Evolutionary conservation across 1,140 invertebrate genomes (phyloP), one percentile per base, ranked within the genome.

Genomic region (Telenomus remus): DNA sequence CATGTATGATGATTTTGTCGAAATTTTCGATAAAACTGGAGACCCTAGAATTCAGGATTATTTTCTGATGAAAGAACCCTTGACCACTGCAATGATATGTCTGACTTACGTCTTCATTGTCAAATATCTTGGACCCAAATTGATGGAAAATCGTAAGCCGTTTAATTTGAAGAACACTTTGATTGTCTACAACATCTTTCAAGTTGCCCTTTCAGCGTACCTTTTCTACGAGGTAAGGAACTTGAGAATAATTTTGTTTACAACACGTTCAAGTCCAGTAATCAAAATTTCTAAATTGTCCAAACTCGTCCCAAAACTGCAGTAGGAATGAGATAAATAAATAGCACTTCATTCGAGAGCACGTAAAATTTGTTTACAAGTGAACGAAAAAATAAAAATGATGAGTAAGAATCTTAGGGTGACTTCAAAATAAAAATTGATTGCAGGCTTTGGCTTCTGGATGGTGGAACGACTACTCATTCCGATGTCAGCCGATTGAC

Each of bases 81-180:
- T 93, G 47, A 95, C 95, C 34, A 97, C 95, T 37, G 84, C 95
- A 65, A 81, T 90, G 43, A 92, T 95, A 79, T 95, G 94, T 84
- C 80, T 96, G 70, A 90, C 89, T 55, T 95, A 95, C 81, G 92
- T 93, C 16, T 94, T 92, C 83, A 90, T 94, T 81, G 94, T 95
- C 69, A 95, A 95, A 89, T 90, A 92, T 51, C 70, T 95, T 68
- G 96, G 96, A 6, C 96, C 95, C 27, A 91, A 91, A 82, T 87
- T 95, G 54, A 98, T 98, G 97, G 93, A 95, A 88, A 93, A 96
- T 86, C 91, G 95, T 82, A 94, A 96, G 89, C 94, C 96, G 7
- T 95, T 94, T 79, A 90, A 96, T 81, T 90, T 98, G 27, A 92
- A 93, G 78, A 91, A 91, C 81, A 76, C 94, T 47, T 91, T 98